These are phyloP conservation scores for Ichneumon xanthorius DNA, from an alignment of 2,888 invertebrate genomes.

Conservation along the genomic window DNA sequence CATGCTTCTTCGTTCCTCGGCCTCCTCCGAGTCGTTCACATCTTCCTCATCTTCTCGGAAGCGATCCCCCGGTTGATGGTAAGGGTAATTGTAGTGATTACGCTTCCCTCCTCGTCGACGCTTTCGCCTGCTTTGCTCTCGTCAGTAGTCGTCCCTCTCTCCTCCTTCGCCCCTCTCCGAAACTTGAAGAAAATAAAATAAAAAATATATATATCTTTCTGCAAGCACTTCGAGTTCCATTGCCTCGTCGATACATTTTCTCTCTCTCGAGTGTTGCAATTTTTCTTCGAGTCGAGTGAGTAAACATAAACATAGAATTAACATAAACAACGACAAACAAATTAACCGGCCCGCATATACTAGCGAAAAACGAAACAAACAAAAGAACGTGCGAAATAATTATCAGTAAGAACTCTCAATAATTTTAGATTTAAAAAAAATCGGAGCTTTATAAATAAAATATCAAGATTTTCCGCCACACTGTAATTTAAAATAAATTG, in stretches of 20 bases:
- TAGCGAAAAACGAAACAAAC: background rate
- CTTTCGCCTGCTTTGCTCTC: conserved; percentile 54
- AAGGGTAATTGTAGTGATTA: conserved; percentile 82
- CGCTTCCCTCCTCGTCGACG: conserved; percentile 73
- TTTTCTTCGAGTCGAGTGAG: background rate
- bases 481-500: too few species aligned
- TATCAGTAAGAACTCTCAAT: too few species aligned
- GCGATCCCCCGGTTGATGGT: conserved; percentile 75
- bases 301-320: background rate
- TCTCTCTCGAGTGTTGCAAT: background rate
- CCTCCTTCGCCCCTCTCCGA: conserved; percentile 56
- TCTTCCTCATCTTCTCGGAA: conserved; percentile 61
- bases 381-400: background rate
- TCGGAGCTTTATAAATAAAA: background rate
- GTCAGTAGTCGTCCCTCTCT: conserved; percentile 51
- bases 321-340: background rate
- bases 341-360: background rate
- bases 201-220: conserved; percentile 3
- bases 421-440: background rate
- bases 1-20: conserved; percentile 31
- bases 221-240: background rate
- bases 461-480: background rate
- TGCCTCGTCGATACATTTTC: background rate
- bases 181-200: conserved; percentile 74
- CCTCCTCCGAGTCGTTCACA: background rate